phyloP scores from a whole-genome alignment of 2,888 invertebrate genomes.

The Drosophila cognata region DNA sequence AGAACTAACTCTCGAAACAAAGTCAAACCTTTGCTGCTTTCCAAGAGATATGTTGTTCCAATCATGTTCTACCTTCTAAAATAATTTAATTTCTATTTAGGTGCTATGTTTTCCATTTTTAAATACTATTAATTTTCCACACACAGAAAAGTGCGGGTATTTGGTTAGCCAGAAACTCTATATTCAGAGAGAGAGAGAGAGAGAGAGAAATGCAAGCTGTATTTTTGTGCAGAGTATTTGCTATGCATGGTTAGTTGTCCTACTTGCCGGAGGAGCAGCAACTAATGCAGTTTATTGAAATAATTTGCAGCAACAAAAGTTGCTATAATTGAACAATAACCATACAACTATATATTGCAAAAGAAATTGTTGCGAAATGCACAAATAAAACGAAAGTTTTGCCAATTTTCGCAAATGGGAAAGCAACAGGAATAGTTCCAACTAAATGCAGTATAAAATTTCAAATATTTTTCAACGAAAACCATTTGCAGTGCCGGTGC shows the following conservation, averaged over 20 bases:
- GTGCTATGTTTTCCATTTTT: not conserved
- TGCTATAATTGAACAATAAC: slow-evolving; percentile 44
- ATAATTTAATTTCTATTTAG: not conserved
- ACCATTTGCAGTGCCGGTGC: slow-evolving; percentile 18
- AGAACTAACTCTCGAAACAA: not conserved
- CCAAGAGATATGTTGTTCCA: not conserved
- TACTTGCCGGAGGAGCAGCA: slow-evolving; percentile 19
- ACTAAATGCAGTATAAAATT: slow-evolving; percentile 12
- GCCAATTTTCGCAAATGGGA: slow-evolving; percentile 12
- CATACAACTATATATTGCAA: slow-evolving; percentile 35
- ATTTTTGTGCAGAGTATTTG: slow-evolving; percentile 40
- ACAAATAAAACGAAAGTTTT: slow-evolving; percentile 15
- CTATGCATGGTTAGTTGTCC: slow-evolving; percentile 42
- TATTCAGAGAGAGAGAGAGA: not conserved
- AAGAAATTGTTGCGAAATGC: slow-evolving; percentile 36
- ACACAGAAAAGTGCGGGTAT: slow-evolving; percentile 31
- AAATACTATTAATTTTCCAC: not conserved
- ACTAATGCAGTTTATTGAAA: slow-evolving; percentile 37
- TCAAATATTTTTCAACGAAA: slow-evolving; percentile 21
- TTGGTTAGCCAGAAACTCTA: slow-evolving; percentile 12
- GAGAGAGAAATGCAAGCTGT: slow-evolving; percentile 29
- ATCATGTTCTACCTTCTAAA: not conserved
- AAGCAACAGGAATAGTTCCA: slow-evolving; percentile 6
- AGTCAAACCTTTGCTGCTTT: not conserved
- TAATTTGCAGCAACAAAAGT: slow-evolving; percentile 53